Percentiles rank a stretch among this genome's conserved stretches.
Conservation (phyloP, 2,797 vertebrate species). For the Propithecus perrieri region DNA sequence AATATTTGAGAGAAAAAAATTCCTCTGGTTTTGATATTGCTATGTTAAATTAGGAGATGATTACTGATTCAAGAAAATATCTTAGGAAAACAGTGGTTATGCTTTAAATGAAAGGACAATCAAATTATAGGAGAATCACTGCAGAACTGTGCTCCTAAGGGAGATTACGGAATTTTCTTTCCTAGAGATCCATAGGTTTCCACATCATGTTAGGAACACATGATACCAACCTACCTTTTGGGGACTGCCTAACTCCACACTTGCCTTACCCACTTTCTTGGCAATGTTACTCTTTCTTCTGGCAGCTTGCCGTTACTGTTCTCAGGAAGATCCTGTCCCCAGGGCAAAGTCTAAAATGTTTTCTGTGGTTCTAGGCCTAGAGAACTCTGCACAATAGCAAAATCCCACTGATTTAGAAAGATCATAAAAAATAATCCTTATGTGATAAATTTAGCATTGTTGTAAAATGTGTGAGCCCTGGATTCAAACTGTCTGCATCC, state of each 20-base stretch:
- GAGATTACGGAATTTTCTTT: neutral
- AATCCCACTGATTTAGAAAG: neutral
- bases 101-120: neutral
- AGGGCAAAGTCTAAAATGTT: neutral
- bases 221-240: neutral
- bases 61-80: slow-evolving; percentile 31
- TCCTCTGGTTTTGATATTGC: neutral
- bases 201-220: too few species aligned
- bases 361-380: neutral
- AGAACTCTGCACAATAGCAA: neutral
- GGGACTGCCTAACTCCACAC: neutral
- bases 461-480: neutral
- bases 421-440: neutral
- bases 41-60: slow-evolving; percentile 7
- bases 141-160: neutral
- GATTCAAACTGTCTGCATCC: neutral
- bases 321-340: neutral
- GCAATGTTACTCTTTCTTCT: too few species aligned
- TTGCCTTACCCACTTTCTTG: neutral
- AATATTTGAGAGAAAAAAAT: neutral
- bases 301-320: neutral
- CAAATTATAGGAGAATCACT: neutral
- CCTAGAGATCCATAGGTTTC: neutral
- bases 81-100: neutral
- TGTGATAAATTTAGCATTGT: neutral